Conservation (phyloP, 2,797 vertebrate species). For the Hipposideros larvatus region DNA sequence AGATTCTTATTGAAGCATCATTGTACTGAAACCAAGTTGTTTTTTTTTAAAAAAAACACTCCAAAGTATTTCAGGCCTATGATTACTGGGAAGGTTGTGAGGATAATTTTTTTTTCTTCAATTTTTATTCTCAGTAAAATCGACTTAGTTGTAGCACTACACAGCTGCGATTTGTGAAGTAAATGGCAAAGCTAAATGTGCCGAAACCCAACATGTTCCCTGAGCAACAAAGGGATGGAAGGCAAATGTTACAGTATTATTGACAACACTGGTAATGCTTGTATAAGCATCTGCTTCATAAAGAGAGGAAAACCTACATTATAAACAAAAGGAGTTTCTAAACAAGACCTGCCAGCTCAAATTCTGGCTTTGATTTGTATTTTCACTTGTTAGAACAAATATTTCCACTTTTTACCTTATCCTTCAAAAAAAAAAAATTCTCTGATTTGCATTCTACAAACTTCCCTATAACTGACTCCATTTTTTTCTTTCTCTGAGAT, state of each 20-base stretch:
- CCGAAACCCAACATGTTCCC: constrained; percentile 85
- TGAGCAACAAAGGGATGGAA: constrained; percentile 86
- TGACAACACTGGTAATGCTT: constrained; percentile 81
- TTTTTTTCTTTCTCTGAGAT: neutral
- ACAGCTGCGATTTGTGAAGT: constrained; percentile 85
- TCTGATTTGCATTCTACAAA: constrained; percentile 58
- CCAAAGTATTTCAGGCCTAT: constrained; percentile 70
- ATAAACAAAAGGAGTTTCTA: constrained; percentile 76
- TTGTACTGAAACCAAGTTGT: constrained; percentile 76
- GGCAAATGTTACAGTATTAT: constrained; percentile 87
- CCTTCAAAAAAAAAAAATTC: constrained; percentile 64
- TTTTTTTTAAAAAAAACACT: neutral
- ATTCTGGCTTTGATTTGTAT: constrained; percentile 70
- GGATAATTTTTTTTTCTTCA: constrained; percentile 78
- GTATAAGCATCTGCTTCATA: constrained; percentile 85
- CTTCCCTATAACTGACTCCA: neutral
- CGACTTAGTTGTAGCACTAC: constrained; percentile 77
- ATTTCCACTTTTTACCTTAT: constrained; percentile 62
- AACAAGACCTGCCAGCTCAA: constrained; percentile 43
- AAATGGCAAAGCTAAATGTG: constrained; percentile 85
- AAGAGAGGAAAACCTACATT: constrained; percentile 78
- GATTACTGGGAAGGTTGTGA: constrained; percentile 76
- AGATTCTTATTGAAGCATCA: constrained; percentile 77
- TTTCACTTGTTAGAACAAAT: constrained; percentile 64
- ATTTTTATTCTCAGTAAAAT: constrained; percentile 85